Evolutionary conservation across 1,140 invertebrate species (phyloP).

Genomic region (Bombus waltoni): DNA sequence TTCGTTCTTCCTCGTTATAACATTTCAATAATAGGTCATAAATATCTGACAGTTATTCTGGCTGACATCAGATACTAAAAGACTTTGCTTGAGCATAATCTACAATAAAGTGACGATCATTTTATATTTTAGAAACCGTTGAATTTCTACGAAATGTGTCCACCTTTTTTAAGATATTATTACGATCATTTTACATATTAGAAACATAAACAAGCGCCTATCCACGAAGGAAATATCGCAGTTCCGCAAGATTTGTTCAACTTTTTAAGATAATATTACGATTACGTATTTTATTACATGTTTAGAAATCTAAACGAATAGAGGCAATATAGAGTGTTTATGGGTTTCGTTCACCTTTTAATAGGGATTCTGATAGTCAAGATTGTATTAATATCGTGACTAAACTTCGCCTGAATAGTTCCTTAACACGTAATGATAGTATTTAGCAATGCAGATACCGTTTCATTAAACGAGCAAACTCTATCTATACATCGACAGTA

Average conservation of each 20-base stretch:
- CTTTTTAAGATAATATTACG: not conserved
- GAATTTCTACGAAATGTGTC: not conserved
- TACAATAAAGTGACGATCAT: not conserved
- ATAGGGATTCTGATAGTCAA: too few relatives aligned
- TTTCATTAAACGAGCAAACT: not conserved
- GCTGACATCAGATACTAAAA: not conserved
- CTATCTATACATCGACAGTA: not conserved
- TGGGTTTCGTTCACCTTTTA: not conserved
- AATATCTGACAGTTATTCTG: not conserved
- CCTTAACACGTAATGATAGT: not conserved
- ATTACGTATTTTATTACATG: too few relatives aligned
- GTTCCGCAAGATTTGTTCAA: not conserved
- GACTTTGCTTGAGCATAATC: not conserved
- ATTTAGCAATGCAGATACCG: not conserved
- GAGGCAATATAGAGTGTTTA: not conserved
- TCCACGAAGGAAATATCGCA: not conserved
- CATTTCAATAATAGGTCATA: not conserved
- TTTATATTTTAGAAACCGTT: not conserved
- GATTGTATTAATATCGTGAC: not conserved
- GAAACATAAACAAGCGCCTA: too few relatives aligned
- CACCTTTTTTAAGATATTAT: not conserved
- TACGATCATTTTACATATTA: not conserved
- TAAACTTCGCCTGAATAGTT: not conserved
- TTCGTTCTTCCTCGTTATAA: not conserved
- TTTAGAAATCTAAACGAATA: too few relatives aligned